Evolutionary conservation across 2,113 vertebrate species (phyloP), one percentile per base, ranked within the genome.

Genomic region (Malurus elegans): DNA sequence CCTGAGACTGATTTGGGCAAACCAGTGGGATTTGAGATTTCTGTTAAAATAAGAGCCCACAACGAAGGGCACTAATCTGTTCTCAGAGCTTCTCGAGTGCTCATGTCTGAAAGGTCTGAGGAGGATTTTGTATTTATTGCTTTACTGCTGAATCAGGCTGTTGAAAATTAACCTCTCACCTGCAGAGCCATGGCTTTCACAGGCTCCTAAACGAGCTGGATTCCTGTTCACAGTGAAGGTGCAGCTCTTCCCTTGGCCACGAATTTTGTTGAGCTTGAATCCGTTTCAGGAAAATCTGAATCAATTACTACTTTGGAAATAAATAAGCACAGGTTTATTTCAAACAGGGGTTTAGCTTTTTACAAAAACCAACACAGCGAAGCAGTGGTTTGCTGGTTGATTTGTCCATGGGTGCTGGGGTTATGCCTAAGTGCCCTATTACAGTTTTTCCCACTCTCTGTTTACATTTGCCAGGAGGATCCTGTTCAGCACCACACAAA

Each of bases 131-230:
- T 76, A 13, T 66, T 93, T 92, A 28, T 58, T 80, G 26, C 56
- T 60, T 82, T 88, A 73, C 21, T 88, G 79, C 86, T 94, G 91
- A 85, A 78, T 89, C 72, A 90, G 82, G 44, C 65, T 86, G 61
- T 14, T 67, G 58, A 72, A 93, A 97, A 91, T 93, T 76, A 96
- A 44, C 53, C 38, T 95, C 72, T 61, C 29, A 72, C 62, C 31
- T 70, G 40, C 75, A 85, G 71, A 67, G 79, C 42, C 0, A 0
- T 1, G 2, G 54, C 66, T 94, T 67, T 85, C 5, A 6, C 34
- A 71, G 79, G 40, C 26, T 94, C 54, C 86, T 67, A 19, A 69
- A 26, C 40, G 72, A 78, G 40, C 64, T 91, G 66, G 34, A 62
- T 82, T 87, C 50, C 54, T 72, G 76, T 85, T 51, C 32, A 2